Evolutionary conservation across 1,140 invertebrate genomes (phyloP).

Genomic region (Venturia canescens): DNA sequence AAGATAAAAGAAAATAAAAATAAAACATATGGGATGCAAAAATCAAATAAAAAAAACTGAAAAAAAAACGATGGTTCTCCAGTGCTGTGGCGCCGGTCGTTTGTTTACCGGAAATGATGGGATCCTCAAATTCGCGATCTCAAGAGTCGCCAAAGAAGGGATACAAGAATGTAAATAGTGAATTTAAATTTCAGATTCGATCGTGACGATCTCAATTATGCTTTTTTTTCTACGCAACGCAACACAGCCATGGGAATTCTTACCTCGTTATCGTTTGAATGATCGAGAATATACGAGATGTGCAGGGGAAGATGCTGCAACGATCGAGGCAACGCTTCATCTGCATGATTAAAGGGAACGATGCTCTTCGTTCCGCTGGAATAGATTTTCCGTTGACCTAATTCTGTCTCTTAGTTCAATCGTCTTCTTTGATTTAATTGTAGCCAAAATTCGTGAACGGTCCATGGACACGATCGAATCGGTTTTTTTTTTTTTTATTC

Average conservation of each 20-base stretch:
- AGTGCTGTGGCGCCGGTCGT: conserved; percentile 21
- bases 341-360: conserved; percentile 31
- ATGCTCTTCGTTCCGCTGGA: background rate
- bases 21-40: background rate
- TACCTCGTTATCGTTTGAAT: conserved; percentile 31
- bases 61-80: background rate
- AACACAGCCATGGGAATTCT: background rate
- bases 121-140: conserved; percentile 2
- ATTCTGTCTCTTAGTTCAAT: conserved; percentile 11
- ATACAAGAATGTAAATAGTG: conserved; percentile 3
- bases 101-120: conserved; percentile 28
- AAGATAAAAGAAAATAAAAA: conserved; percentile 28
- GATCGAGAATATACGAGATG: conserved; percentile 26
- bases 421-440: background rate
- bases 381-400: conserved; percentile 18
- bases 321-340: conserved; percentile 20
- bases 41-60: background rate
- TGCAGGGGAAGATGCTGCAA: conserved; percentile 21
- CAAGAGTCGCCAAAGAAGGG: background rate
- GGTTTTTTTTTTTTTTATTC: background rate
- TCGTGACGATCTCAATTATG: conserved; percentile 1
- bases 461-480: background rate
- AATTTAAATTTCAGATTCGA: conserved; percentile 36
- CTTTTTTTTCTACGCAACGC: background rate
- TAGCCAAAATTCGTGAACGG: background rate